Base-by-base conservation (phyloP, 2,113 vertebrate species). In the Petrocephalus zakoni region DNA sequence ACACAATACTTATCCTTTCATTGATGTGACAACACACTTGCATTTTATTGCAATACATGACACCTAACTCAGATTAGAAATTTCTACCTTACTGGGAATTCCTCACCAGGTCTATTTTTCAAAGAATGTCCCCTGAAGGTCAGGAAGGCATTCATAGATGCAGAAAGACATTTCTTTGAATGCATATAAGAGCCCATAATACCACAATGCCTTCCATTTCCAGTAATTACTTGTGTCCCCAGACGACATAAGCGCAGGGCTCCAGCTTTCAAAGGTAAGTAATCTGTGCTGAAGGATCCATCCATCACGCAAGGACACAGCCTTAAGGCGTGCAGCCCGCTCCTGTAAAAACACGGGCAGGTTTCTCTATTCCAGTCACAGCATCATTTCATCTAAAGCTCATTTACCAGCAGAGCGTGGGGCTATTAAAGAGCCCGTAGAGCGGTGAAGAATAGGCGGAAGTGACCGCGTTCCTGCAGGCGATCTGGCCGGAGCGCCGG, bases 161-260 rank as follows among this genome's bases (percentile, higher is more conserved):
- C 72, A 55, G n/a, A 88, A 11, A 51, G 22, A 88, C 68, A 56
- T 52, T 55, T 75, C 19, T 34, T 52, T 82, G 51, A 68, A 53
- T 37, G 52, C 61, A 53, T 11, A 58, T 5, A 58, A 13, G 34
- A 78, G 34, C 72, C 13, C 19, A 78, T 78, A 78, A 78, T 37
- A 78, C 17, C 37, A 75, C 25, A 37, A 78, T 15, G 42, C 34
- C 72, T 29, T 37, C 68, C 68, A 75, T 75, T 75, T 75, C 34
- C 29, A 78, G 72, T 42, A 78, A 78, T 78, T 78, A 78, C 72
- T 78, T 78, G 25, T 78, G 72, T 78, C 72, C 72, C 72, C 13
- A 42, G 72, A 78, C 25, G 25, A 75, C 68, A 75, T 75, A 75
- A 37, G 29, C 2, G 68, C 34, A 19, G 29, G 72, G 34, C 72